Evolutionary conservation across 2,113 vertebrate species (phyloP).

Genomic region (Prunella himalayana): DNA sequence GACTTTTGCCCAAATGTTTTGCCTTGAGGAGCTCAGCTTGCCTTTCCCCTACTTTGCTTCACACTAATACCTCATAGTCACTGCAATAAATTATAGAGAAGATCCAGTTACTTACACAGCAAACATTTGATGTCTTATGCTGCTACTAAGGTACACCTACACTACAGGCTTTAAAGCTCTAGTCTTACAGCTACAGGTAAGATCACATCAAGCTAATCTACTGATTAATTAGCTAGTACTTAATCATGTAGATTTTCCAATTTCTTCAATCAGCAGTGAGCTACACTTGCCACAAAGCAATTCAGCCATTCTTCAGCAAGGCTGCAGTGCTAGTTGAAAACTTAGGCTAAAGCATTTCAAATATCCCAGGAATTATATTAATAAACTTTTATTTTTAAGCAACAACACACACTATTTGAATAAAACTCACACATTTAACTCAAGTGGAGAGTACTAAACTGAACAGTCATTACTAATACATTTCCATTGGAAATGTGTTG

Average conservation of each 20-base stretch:
- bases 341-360: conserved; percentile 24
- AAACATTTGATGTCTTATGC: not conserved
- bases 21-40: not conserved
- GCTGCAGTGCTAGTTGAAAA: not conserved
- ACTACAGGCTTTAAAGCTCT: not conserved
- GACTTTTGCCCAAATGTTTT: not conserved
- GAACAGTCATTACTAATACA: conserved; percentile 71
- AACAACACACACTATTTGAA: conserved; percentile 73
- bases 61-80: not conserved
- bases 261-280: not conserved
- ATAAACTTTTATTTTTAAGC: conserved; percentile 73
- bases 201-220: not conserved
- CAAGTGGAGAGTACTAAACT: conserved; percentile 68
- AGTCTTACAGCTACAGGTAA: not conserved
- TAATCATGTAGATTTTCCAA: not conserved
- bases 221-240: not conserved
- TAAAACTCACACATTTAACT: conserved; percentile 73
- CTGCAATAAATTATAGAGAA: not conserved
- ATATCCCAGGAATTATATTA: conserved; percentile 38
- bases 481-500: conserved; percentile 82
- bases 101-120: not conserved
- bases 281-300: not conserved
- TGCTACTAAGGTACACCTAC: not conserved
- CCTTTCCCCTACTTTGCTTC: not conserved
- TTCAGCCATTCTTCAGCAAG: not conserved